Base-by-base conservation (phyloP, 2,113 vertebrate species). In the Asarcornis scutulata region DNA sequence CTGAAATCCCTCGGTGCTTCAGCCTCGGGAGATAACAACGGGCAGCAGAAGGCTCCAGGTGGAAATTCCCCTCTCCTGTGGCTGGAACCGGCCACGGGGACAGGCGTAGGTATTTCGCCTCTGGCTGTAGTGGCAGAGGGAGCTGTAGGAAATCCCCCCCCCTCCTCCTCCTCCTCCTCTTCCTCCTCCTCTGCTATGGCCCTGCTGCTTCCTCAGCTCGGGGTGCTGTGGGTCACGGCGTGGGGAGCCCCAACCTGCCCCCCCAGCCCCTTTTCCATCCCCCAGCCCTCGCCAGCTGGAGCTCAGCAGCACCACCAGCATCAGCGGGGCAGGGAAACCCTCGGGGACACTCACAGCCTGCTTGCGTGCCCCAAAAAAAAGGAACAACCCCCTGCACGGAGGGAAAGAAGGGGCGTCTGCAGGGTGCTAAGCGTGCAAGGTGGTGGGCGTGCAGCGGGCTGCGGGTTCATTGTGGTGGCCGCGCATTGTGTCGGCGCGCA, bases 191-290 rank as follows among this genome's bases (percentile, higher is more conserved):
- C 48, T 12, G 3, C 20, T 6, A 3, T 7, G 8, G 46, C 26
- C 26, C 26, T 32, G 29, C 55, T 32, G 29, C 55, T 31, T 17
- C 29, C 15, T 56, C 29, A 4, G 22, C 50, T 52, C 22, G 12
- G 50, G 50, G 50, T 17, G 34, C 25, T 46, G 29, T 2, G 55
- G 71, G 44, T 27, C 27, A 46, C 53, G 29, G 62, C 27, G 31
- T 7, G 14, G 9, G 3, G 40, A 9, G 3, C 5, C 17, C 34
- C 11, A 2, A 3, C 1, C 31, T n/a, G 15, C 15, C 5, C 56
- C 20, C 58, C 15, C 22, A n/a, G 44, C 73, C 62, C 60, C 20
- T 15, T n/a, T 21, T 14, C 9, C 23, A 12, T 10, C 48, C 6
- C 48, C 48, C 22, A 50, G 22, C 48, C 48, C 48, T 50, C 13